These are phyloP conservation scores for Danionella dracula DNA, from an alignment of 2,797 vertebrate species.

Conservation along the genomic window DNA sequence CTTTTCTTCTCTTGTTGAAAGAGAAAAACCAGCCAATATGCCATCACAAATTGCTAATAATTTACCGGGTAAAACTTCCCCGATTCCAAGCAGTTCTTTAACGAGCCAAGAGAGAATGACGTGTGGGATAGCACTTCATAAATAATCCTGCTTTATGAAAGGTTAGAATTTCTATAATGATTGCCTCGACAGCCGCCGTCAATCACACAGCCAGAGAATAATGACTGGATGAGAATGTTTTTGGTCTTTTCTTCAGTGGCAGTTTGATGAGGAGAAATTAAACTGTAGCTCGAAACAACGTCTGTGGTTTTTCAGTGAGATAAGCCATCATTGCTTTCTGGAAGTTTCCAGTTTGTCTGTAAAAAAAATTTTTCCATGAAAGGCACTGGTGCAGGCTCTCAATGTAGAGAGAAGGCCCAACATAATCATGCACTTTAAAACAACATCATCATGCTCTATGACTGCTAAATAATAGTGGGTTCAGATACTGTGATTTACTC, in stretches of 20 bases:
- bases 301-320: constrained; percentile 14
- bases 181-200: constrained; percentile 4
- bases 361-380: constrained; percentile 5
- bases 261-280: constrained; percentile 21
- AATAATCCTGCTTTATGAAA: background rate
- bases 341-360: constrained; percentile 22
- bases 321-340: background rate
- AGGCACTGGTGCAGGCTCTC: constrained; percentile 1
- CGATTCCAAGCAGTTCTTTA: background rate
- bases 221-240: constrained; percentile 3
- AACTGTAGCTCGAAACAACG: constrained; percentile 2
- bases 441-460: constrained; percentile 7
- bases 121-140: background rate
- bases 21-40: background rate
- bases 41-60: background rate
- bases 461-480: constrained; percentile 27
- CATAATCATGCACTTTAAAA: constrained; percentile 11
- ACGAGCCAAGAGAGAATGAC: background rate
- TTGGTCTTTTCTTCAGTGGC: constrained; percentile 20
- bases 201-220: constrained; percentile 10
- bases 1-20: background rate
- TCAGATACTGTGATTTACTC: background rate
- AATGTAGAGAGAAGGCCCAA: constrained; percentile 16
- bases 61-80: background rate
- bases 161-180: constrained; percentile 26